phyloP scores from a whole-genome alignment of 2,113 vertebrate species.

The Onychostruthus taczanowskii region DNA sequence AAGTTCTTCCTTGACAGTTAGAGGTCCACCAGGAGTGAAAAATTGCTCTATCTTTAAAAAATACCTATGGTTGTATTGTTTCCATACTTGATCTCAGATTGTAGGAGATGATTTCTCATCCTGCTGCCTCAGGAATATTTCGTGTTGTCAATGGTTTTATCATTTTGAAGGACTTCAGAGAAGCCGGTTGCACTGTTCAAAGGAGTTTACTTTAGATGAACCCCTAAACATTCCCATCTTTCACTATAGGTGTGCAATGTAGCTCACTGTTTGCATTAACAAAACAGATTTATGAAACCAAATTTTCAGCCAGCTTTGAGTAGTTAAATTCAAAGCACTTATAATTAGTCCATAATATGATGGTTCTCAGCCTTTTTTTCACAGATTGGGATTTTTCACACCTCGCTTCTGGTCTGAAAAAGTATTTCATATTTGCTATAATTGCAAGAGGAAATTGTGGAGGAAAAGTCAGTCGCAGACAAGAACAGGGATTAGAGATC shows the following conservation, averaged over 20 bases:
- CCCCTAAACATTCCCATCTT: not conserved
- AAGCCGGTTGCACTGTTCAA: not conserved
- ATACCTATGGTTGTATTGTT: accelerated
- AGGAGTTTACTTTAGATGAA: not conserved
- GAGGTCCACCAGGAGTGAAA: not conserved
- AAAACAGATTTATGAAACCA: not conserved
- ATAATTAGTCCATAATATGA: not conserved
- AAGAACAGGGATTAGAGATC: not conserved
- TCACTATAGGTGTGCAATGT: not conserved
- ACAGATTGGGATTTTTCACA: not conserved
- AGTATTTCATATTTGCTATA: not conserved
- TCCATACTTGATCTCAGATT: not conserved
- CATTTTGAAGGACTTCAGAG: not conserved
- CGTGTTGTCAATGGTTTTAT: not conserved
- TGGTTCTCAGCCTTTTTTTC: not conserved
- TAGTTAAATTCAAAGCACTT: not conserved
- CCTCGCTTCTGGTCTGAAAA: not conserved
- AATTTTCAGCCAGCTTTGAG: not conserved
- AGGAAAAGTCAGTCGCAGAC: not conserved
- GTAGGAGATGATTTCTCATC: not conserved
- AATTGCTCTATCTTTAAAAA: not conserved
- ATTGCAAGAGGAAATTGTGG: not conserved
- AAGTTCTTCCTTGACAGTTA: not conserved
- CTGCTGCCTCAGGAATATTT: not conserved
- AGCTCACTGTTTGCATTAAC: not conserved